These are phyloP conservation scores for Tyrannus savana DNA, from an alignment of 2,113 vertebrate species.

Conservation along the genomic window DNA sequence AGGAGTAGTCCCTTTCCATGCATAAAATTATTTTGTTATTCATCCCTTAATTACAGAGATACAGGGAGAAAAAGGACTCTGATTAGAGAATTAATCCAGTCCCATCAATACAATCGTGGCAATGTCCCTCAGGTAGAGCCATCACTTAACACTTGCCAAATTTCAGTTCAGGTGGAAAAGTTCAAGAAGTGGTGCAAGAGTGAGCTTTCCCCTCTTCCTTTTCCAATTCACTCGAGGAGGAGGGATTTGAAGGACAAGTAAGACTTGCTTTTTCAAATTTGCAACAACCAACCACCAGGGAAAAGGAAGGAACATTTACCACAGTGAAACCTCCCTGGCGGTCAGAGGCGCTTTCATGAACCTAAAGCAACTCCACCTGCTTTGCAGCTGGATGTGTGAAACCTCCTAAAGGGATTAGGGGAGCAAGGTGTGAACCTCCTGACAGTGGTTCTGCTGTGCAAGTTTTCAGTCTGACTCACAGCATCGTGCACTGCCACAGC, in stretches of 20 bases:
- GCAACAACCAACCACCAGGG: rapidly evolving
- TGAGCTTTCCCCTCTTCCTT: background rate
- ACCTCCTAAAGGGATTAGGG: background rate
- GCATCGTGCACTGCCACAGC: rapidly evolving
- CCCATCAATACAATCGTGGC: too few relatives aligned
- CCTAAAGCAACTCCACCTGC: background rate
- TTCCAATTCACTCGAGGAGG: background rate
- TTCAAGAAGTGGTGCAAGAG: rapidly evolving
- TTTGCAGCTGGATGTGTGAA: background rate
- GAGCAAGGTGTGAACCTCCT: background rate
- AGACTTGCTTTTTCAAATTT: background rate
- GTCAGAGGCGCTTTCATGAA: background rate
- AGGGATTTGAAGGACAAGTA: background rate
- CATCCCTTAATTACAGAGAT: background rate
- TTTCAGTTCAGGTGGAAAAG: background rate
- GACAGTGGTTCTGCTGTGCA: background rate
- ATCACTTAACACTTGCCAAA: background rate
- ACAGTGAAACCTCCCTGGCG: background rate
- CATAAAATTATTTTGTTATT: background rate
- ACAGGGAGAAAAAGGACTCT: background rate
- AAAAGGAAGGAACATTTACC: background rate
- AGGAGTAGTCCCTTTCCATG: background rate
- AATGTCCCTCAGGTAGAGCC: rapidly evolving
- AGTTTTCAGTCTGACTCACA: background rate
- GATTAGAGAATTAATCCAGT: background rate